A percentile compares a stretch with the other conserved stretches of the same genome.
Evolutionary conservation across 1,140 invertebrate genomes (phyloP).

Genomic region (Drosophila mauritiana): DNA sequence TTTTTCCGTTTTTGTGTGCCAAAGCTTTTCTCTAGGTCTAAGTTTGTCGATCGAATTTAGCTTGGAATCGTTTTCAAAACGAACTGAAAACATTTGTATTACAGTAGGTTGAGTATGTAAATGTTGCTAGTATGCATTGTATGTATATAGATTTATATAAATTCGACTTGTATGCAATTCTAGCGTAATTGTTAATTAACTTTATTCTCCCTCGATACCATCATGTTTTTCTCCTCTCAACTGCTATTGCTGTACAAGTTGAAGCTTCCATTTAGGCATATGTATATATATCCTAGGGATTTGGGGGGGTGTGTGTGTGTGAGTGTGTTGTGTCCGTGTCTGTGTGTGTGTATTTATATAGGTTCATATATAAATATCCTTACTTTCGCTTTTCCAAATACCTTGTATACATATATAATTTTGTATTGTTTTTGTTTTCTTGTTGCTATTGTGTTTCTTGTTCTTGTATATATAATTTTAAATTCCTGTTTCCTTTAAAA

Average conservation of each 20-base stretch:
- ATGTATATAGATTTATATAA: constrained; percentile 68
- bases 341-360: constrained; percentile 46
- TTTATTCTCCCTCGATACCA: not conserved
- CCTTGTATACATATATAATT: constrained; percentile 59
- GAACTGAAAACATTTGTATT: constrained; percentile 48
- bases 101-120: constrained; percentile 58
- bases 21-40: constrained; percentile 57
- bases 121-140: constrained; percentile 48
- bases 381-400: constrained; percentile 64
- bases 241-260: constrained; percentile 56
- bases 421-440: constrained; percentile 30
- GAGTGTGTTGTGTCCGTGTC: constrained; percentile 22
- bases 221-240: constrained; percentile 16
- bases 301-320: not conserved
- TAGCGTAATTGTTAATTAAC: constrained; percentile 67
- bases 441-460: constrained; percentile 22
- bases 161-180: constrained; percentile 81
- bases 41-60: constrained; percentile 23
- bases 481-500: constrained; percentile 82
- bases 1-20: constrained; percentile 61
- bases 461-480: constrained; percentile 74
- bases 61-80: constrained; percentile 37
- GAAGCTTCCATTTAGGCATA: constrained; percentile 46
- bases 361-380: constrained; percentile 75
- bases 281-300: constrained; percentile 29